These are phyloP conservation scores for Paramisgurnus dabryanus DNA, from an alignment of 2,113 vertebrate genomes.

Conservation along the genomic window DNA sequence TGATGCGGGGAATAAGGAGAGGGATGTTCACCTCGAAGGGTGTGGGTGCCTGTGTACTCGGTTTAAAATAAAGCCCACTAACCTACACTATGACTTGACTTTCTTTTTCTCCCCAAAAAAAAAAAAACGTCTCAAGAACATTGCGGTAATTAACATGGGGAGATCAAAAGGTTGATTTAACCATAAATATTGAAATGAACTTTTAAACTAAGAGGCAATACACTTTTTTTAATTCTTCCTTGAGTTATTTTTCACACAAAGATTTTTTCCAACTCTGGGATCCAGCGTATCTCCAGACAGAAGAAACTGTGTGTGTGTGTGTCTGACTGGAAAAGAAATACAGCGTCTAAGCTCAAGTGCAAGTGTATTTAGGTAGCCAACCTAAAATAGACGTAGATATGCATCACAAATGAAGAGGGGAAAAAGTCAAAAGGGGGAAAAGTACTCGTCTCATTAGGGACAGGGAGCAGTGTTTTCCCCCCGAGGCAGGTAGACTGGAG, in stretches of 20 bases:
- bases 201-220: slow-evolving; percentile 33
- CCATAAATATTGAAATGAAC: slow-evolving; percentile 62
- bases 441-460: slow-evolving; percentile 68
- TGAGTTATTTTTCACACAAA: neutral
- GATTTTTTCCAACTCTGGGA: neutral
- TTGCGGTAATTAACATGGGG: slow-evolving; percentile 59
- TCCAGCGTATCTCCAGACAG: neutral
- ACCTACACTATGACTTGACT: neutral
- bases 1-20: neutral
- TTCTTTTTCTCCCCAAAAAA: slow-evolving; percentile 50
- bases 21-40: neutral
- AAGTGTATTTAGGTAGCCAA: neutral
- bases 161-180: slow-evolving; percentile 63
- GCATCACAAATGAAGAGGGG: slow-evolving; percentile 22
- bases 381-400: neutral
- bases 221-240: slow-evolving; percentile 23
- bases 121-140: slow-evolving; percentile 60
- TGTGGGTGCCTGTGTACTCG: slow-evolving; percentile 25
- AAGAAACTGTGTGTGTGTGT: neutral
- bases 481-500: slow-evolving; percentile 52
- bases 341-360: slow-evolving; percentile 1
- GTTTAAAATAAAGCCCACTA: slow-evolving; percentile 31
- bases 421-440: slow-evolving; percentile 9
- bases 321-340: slow-evolving; percentile 7
- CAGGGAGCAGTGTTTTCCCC: slow-evolving; percentile 54